Evolutionary conservation across 2,888 invertebrate genomes (phyloP).

Genomic region (Notodromas monacha): DNA sequence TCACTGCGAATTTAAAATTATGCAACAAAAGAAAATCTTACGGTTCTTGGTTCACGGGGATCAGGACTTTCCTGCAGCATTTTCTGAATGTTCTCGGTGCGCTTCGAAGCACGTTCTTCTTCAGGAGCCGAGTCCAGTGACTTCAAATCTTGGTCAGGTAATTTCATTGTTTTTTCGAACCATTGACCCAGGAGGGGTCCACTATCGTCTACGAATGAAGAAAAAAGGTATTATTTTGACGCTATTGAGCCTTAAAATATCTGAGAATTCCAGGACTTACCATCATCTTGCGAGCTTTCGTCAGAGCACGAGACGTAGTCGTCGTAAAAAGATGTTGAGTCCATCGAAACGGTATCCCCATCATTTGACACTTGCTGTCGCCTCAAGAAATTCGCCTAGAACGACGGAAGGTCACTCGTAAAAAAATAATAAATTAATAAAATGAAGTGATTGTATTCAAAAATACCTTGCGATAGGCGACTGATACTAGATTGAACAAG

Average conservation of each 20-base stretch:
- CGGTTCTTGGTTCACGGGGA: too few relatives aligned
- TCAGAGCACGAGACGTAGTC: conserved; percentile 64
- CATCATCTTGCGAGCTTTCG: conserved; percentile 60
- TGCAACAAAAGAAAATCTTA: conserved; percentile 1
- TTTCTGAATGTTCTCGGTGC: too few relatives aligned
- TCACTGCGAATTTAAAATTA: too few relatives aligned
- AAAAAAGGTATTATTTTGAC: conserved; percentile 7
- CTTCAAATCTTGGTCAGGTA: too few relatives aligned
- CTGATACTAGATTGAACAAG: conserved; percentile 55
- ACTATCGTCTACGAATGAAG: conserved; percentile 17
- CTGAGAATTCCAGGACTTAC: conserved; percentile 17
- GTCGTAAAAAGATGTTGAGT: conserved; percentile 34
- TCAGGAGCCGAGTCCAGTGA: too few relatives aligned
- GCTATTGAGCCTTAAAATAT: too few relatives aligned
- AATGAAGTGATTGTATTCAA: conserved; percentile 6
- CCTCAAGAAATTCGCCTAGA: too few relatives aligned
- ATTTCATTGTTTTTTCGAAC: conserved; percentile 73
- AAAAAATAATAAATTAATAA: conserved; percentile 5
- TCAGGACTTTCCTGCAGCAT: too few relatives aligned
- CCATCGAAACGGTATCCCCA: too few relatives aligned
- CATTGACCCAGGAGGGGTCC: conserved; percentile 63
- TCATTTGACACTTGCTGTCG: too few relatives aligned
- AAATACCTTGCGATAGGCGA: conserved; percentile 46
- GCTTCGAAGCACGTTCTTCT: too few relatives aligned
- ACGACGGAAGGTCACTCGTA: background rate